Percentiles rank a stretch among this genome's conserved stretches.
phyloP scores from a whole-genome alignment of 1,140 invertebrate species.

The Achroia grisella region DNA sequence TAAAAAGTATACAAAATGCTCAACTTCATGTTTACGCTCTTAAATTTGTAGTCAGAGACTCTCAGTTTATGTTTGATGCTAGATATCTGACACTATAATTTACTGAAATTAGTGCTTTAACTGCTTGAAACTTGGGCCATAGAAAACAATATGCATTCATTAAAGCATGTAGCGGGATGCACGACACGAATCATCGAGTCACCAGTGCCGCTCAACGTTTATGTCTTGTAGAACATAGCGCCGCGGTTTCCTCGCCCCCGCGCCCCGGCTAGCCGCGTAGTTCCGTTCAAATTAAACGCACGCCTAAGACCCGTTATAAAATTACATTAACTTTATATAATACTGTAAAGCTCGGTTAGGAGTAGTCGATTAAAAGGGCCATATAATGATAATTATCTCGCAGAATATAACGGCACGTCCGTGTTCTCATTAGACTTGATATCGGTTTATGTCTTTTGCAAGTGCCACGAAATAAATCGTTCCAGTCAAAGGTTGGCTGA shows the following conservation, averaged over 20 bases:
- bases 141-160: background rate
- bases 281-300: constrained; percentile 24
- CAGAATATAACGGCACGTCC: constrained; percentile 13
- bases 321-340: constrained; percentile 35
- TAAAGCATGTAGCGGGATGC: background rate
- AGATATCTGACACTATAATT: too few relatives aligned
- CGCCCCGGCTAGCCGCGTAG: constrained; percentile 3
- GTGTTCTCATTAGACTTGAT: constrained; percentile 27
- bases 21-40: too few relatives aligned
- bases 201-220: background rate
- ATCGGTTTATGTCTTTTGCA: constrained; percentile 26
- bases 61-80: too few relatives aligned
- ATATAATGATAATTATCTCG: constrained; percentile 34
- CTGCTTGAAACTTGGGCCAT: background rate
- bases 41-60: too few relatives aligned
- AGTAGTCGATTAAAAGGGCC: constrained; percentile 31
- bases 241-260: constrained; percentile 1
- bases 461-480: constrained; percentile 16
- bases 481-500: constrained; percentile 4
- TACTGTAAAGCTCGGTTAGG: constrained; percentile 20
- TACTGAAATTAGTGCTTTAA: background rate
- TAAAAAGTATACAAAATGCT: too few relatives aligned
- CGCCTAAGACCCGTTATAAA: constrained; percentile 27
- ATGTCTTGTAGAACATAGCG: background rate
- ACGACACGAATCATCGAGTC: background rate